These are phyloP conservation scores for Gymnosoma rotundatum DNA, from an alignment of 2,888 invertebrate genomes.

Conservation along the genomic window DNA sequence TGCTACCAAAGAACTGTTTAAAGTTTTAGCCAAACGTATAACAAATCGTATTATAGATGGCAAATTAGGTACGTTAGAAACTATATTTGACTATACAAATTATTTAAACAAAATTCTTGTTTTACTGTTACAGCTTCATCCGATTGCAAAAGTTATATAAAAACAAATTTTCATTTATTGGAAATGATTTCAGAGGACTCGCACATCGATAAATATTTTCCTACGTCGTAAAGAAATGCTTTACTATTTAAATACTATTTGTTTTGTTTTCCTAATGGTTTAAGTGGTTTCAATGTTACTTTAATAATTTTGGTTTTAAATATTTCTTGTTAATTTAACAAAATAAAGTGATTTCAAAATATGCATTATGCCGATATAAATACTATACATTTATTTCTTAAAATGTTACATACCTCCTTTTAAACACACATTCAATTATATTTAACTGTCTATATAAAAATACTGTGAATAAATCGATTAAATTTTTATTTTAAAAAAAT, in stretches of 20 bases:
- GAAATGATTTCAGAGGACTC: constrained; percentile 77
- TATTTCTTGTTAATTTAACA: not conserved
- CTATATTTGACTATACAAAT: not conserved
- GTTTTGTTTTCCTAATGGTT: constrained; percentile 67
- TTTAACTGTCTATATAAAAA: no score
- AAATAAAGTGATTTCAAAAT: no score
- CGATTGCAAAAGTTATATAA: constrained; percentile 76
- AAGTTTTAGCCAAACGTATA: constrained; percentile 78
- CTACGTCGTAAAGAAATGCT: constrained; percentile 56
- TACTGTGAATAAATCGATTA: no score
- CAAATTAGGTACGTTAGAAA: constrained; percentile 73
- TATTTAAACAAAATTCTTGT: not conserved
- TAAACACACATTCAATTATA: no score
- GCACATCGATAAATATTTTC: constrained; percentile 79
- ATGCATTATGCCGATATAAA: no score
- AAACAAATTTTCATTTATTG: constrained; percentile 76
- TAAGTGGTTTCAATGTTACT: constrained; percentile 27
- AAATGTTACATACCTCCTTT: no score
- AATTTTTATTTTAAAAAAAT: no score
- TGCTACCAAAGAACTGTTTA: constrained; percentile 78
- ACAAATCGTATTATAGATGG: constrained; percentile 77
- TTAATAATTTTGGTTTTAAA: constrained; percentile 9
- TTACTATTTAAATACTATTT: not conserved
- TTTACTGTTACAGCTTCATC: constrained; percentile 72
- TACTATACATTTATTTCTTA: no score